Evolutionary conservation across 2,113 vertebrate genomes (phyloP).

Genomic region (Channa argus): DNA sequence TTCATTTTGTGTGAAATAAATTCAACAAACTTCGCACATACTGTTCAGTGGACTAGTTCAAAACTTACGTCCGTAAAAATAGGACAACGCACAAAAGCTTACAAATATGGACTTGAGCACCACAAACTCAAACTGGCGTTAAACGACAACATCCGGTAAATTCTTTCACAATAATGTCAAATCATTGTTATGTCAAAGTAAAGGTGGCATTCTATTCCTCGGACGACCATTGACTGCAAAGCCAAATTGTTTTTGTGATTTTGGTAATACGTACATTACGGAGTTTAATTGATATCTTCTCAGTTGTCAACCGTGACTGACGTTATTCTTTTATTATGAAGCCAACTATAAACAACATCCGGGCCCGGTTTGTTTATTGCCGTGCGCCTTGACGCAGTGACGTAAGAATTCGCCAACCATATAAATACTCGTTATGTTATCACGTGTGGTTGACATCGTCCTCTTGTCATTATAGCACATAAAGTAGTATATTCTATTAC

Average conservation of each 20-base stretch:
- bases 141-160: background rate
- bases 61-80: background rate
- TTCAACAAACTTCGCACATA: background rate
- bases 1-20: background rate
- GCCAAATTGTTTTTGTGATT: rapidly evolving
- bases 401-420: too few relatives aligned
- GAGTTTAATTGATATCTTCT: background rate
- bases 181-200: background rate
- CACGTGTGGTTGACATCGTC: too few relatives aligned
- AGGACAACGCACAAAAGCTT: background rate
- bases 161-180: slow-evolving; percentile 33
- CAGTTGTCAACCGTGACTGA: background rate
- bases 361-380: rapidly evolving
- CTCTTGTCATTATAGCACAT: too few relatives aligned
- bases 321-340: slow-evolving; percentile 17
- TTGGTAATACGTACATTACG: background rate
- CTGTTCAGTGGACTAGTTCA: background rate
- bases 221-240: rapidly evolving
- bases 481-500: too few relatives aligned
- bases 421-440: too few relatives aligned
- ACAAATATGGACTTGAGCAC: slow-evolving; percentile 49
- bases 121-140: background rate
- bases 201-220: background rate
- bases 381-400: too few relatives aligned
- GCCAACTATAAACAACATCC: rapidly evolving